Percentiles rank a stretch among this genome's conserved stretches.
Conservation (phyloP, 2,797 vertebrate species). For the Gymnothorax javanicus region DNA sequence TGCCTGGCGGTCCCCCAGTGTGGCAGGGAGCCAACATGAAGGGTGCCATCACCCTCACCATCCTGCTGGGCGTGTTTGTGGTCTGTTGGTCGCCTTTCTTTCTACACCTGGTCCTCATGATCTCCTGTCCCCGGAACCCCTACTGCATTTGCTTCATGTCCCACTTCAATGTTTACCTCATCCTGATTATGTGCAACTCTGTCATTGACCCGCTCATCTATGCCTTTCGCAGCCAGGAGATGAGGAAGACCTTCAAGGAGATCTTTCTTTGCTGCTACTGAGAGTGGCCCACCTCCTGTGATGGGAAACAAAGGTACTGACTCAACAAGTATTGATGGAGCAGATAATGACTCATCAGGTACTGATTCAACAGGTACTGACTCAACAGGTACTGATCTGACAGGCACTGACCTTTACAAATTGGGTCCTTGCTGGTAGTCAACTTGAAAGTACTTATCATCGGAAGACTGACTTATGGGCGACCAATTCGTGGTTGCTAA, state of each 20-base stretch:
- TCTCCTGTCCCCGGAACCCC: slow-evolving; percentile 84
- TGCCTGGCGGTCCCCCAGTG: slow-evolving; percentile 72
- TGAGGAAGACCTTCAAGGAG: slow-evolving; percentile 86
- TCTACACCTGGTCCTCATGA: slow-evolving; percentile 83
- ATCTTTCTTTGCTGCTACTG: slow-evolving; percentile 77
- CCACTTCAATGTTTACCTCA: slow-evolving; percentile 87
- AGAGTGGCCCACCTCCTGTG: slow-evolving; percentile 65
- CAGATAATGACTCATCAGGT: neutral
- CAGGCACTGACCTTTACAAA: neutral
- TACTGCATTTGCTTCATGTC: slow-evolving; percentile 91
- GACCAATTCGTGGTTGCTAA: no score
- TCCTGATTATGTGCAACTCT: slow-evolving; percentile 89
- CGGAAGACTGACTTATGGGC: no score
- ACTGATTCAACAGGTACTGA: neutral
- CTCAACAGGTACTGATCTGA: neutral
- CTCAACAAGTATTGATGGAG: slow-evolving; percentile 1
- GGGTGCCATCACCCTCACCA: slow-evolving; percentile 84
- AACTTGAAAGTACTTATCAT: neutral
- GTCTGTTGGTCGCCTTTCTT: slow-evolving; percentile 89
- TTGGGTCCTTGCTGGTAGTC: neutral
- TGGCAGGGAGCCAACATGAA: slow-evolving; percentile 84
- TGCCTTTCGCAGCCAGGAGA: slow-evolving; percentile 85
- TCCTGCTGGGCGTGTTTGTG: slow-evolving; percentile 84
- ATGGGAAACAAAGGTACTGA: slow-evolving; percentile 60
- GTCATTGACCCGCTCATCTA: slow-evolving; percentile 87